A percentile compares a stretch with the other conserved stretches of the same genome.
phyloP scores from a whole-genome alignment of 2,797 vertebrate genomes.

The Discoglossus pictus region DNA sequence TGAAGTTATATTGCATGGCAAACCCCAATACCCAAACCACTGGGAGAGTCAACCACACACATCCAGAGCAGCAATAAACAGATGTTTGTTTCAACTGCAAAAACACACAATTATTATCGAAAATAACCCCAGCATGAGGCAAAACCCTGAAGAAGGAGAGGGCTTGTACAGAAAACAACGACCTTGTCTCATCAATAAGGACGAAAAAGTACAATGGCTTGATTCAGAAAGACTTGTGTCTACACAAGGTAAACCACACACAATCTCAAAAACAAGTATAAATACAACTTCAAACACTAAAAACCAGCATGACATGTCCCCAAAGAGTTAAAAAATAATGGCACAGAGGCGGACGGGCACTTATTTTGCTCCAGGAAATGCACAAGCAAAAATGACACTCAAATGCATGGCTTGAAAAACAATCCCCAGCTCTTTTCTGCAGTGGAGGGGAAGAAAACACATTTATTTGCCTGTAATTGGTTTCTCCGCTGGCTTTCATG shows the following conservation, averaged over 20 bases:
- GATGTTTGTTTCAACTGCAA: background rate
- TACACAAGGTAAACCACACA: conserved; percentile 13
- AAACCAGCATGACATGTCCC: conserved; percentile 13
- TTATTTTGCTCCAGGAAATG: conserved; percentile 7
- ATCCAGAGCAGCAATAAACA: no score
- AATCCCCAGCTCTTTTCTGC: background rate
- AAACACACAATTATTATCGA: background rate
- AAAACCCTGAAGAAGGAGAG: background rate
- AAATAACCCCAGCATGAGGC: conserved; percentile 4
- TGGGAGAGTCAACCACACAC: no score
- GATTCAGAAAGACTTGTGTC: background rate
- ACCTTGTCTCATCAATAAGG: background rate
- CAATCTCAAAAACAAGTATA: background rate
- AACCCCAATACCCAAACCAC: no score
- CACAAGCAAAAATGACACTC: background rate
- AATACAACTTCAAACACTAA: conserved; percentile 1
- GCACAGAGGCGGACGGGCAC: background rate
- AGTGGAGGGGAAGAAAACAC: conserved; percentile 13
- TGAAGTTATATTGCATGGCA: no score
- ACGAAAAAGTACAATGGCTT: background rate
- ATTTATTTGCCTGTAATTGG: conserved; percentile 26
- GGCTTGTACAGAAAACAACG: conserved; percentile 1
- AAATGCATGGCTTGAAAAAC: background rate
- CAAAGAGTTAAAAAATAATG: conserved; percentile 26
- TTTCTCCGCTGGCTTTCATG: conserved; percentile 51